Evolutionary conservation across 2,113 vertebrate species (phyloP).

Genomic region (Chloropsis cyanopogon): DNA sequence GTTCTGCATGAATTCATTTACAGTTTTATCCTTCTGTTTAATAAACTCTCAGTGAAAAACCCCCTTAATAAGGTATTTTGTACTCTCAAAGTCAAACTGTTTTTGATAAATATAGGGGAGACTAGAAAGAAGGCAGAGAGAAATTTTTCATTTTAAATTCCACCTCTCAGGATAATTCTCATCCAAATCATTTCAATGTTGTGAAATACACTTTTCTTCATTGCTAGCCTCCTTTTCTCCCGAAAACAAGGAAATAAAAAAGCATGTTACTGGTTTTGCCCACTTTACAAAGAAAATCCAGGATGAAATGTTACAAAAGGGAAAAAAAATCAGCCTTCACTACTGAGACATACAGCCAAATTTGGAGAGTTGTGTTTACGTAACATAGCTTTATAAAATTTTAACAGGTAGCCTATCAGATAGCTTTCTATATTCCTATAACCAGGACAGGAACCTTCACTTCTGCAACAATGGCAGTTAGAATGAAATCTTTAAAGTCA

Average conservation of each 20-base stretch:
- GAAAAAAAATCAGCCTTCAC: neutral
- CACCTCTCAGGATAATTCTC: neutral
- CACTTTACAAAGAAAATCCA: neutral
- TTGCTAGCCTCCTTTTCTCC: neutral
- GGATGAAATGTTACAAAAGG: neutral
- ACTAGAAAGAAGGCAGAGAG: neutral
- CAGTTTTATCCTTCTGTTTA: neutral
- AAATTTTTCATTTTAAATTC: neutral
- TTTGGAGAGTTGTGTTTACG: neutral
- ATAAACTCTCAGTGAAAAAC: neutral
- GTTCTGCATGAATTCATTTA: neutral
- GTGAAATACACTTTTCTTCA: neutral
- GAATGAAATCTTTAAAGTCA: neutral
- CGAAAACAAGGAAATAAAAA: neutral
- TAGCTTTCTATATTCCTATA: neutral
- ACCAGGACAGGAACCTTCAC: neutral
- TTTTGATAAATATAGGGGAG: neutral
- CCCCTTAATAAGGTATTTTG: neutral
- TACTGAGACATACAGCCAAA: neutral
- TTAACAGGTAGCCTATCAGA: neutral
- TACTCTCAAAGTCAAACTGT: neutral
- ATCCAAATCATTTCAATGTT: neutral
- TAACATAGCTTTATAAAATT: neutral
- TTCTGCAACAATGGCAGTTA: neutral
- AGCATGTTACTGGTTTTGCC: neutral